A percentile compares a stretch with the other conserved stretches of the same genome.
Evolutionary conservation across 2,113 vertebrate species (phyloP).

Genomic region (Malaclemys terrapin): DNA sequence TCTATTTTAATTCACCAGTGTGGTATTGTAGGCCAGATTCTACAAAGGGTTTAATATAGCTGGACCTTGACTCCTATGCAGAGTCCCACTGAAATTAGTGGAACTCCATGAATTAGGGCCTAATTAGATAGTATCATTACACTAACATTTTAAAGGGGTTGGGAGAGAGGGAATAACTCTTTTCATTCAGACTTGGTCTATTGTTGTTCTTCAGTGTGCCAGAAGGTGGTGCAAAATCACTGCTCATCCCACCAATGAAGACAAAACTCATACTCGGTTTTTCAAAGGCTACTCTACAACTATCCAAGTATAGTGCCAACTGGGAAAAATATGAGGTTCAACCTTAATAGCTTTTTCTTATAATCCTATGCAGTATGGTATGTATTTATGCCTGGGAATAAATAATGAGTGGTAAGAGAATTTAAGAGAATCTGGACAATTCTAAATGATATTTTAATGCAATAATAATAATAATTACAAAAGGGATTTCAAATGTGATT

Average conservation of each 20-base stretch:
- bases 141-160: background rate
- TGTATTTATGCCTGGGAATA: background rate
- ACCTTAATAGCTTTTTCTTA: background rate
- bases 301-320: background rate
- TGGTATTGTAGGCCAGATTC: fast-evolving
- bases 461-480: constrained; percentile 45
- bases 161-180: fast-evolving
- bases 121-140: background rate
- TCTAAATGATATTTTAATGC: constrained; percentile 3
- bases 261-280: background rate
- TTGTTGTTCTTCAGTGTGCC: constrained; percentile 73
- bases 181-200: fast-evolving
- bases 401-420: background rate
- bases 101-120: fast-evolving
- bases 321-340: background rate
- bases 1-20: background rate
- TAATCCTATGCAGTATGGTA: background rate
- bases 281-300: background rate
- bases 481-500: background rate
- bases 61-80: background rate
- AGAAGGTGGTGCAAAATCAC: constrained; percentile 92
- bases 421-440: background rate
- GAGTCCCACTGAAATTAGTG: background rate
- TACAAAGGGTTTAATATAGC: fast-evolving
- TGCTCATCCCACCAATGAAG: constrained; percentile 55